Evolutionary conservation across 2,888 invertebrate species (phyloP).

Genomic region (Diploptera punctata): DNA sequence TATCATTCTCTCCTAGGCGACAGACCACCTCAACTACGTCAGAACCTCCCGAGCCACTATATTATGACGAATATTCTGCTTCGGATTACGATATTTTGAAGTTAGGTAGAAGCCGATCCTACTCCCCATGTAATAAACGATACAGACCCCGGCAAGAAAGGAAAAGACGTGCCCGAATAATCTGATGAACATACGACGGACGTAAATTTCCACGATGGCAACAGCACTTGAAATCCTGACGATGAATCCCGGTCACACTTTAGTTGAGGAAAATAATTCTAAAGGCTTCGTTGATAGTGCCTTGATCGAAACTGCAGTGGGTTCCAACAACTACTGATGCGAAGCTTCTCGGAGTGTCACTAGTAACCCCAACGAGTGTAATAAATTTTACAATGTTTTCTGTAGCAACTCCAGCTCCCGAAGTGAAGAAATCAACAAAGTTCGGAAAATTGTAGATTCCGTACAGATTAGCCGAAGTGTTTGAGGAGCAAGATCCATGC

Average conservation of each 20-base stretch:
- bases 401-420: slow-evolving; percentile 56
- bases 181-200: no score
- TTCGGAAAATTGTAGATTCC: slow-evolving; percentile 82
- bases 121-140: background rate
- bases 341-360: slow-evolving; percentile 69
- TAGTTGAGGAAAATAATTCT: slow-evolving; percentile 65
- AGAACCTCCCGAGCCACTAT: no score
- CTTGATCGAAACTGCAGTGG: slow-evolving; percentile 62
- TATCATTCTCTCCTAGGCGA: slow-evolving; percentile 43
- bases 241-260: slow-evolving; percentile 61
- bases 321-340: slow-evolving; percentile 42
- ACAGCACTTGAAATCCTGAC: slow-evolving; percentile 61
- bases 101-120: background rate
- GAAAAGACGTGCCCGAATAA: no score
- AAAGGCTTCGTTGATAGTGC: slow-evolving; percentile 66
- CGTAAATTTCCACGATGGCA: background rate
- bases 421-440: slow-evolving; percentile 62
- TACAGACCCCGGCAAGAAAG: no score
- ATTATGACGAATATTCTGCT: no score
- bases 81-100: no score
- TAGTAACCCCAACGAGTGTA: slow-evolving; percentile 84
- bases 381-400: slow-evolving; percentile 72
- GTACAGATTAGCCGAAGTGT: slow-evolving; percentile 89
- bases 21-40: slow-evolving; percentile 44
- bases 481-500: slow-evolving; percentile 81